Evolutionary conservation across 2,888 invertebrate species (phyloP).

Genomic region (Macropis europaea): DNA sequence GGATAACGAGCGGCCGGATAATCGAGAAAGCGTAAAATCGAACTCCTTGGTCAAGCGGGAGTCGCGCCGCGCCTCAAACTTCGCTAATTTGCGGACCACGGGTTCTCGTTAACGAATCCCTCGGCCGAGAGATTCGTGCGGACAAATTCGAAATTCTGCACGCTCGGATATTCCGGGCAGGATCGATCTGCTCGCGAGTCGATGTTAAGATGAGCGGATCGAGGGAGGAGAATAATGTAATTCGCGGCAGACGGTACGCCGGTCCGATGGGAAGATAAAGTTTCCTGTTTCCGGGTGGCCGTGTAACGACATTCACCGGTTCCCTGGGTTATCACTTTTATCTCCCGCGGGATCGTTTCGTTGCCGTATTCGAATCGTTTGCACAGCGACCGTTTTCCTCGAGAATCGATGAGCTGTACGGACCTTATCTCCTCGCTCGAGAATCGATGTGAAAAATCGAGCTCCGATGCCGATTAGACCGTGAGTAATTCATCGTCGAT

Average conservation of each 20-base stretch:
- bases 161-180: no score
- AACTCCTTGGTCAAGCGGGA: no score
- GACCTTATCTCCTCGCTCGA: slow-evolving; percentile 6
- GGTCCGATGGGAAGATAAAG: not conserved
- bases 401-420: not conserved
- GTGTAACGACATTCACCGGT: not conserved
- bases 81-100: no score
- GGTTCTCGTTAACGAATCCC: no score
- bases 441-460: slow-evolving; percentile 13
- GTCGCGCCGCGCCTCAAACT: no score
- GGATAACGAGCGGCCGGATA: no score
- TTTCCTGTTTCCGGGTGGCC: not conserved
- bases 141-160: no score
- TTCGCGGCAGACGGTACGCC: not conserved
- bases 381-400: not conserved
- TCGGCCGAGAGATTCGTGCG: no score
- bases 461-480: no score
- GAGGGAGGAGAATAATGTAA: not conserved
- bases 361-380: slow-evolving; percentile 1
- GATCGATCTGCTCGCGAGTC: no score
- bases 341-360: slow-evolving; percentile 18
- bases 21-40: no score
- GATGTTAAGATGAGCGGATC: not conserved
- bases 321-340: not conserved
- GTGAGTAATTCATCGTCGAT: no score